Base-by-base conservation (phyloP, 2,888 invertebrate species). In the Thelaira solivaga region DNA sequence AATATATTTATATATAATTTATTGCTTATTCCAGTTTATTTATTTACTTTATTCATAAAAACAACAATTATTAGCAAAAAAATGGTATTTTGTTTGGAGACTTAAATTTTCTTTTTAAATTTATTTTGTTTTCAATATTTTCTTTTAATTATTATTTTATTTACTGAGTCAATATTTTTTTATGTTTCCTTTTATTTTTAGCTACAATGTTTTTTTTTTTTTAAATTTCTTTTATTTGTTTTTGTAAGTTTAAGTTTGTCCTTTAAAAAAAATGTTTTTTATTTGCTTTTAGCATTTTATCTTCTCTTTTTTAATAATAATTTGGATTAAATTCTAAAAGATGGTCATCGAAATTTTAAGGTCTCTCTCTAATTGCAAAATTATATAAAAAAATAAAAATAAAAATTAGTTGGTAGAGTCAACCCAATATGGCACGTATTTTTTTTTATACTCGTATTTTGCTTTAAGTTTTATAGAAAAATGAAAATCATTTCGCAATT, bases 31-130 rank as follows among this genome's bases (percentile, higher is more conserved):
- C 74, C 69, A 67, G 49, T 73, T 77, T 45, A 31, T 59, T 20
- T 39, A 29, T 41, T 26, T 49, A 10, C 18, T 49, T 49, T 43
- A 29, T 61, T 62, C 41, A 53, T 71, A 71, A 62, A 65, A 68
- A 78, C 69, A 78, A 74, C 69, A 78, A 69, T 51, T 74, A 69
- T 78, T 78, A 78, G 73, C 65, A 74, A 78, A 78, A 76, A 77
- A 69, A 41, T 55, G 13, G 31, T 51, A 20, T 31, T 53, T 65
- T 47, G 22, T 71, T 62, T 41, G 51, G 24, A 73, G 55, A 69
- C 45, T 73, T 74, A 65, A 39, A 64, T 61, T 64, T n/a, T n/a
- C n/a, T n/a, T n/a, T n/a, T 31, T 51, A 51, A 69, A 64, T 53
- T 45, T 57, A 8, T 53, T 41, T 22, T 57, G 41, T 41, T 59